Base-by-base conservation (phyloP, 1,140 invertebrate genomes). In the Hydropsyche tenuis region DNA sequence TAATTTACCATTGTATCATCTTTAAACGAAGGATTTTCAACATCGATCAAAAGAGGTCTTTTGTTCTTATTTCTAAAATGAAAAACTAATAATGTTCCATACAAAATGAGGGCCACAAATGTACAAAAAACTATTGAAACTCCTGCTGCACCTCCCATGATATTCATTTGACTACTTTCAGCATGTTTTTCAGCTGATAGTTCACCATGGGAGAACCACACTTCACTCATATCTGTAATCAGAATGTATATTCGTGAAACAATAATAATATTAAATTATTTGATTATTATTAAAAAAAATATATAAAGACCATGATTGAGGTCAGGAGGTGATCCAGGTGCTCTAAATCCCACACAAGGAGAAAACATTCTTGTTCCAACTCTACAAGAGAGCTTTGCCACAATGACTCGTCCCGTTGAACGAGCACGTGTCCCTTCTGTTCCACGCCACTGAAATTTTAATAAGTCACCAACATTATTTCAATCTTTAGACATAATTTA, bases 301-400 rank as follows among this genome's bases (percentile, higher is more conserved):
- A n/a, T n/a, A n/a, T n/a, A n/a, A n/a, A n/a, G n/a, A 84, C 83
- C 83, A 46, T 83, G 78, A 46, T 81, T 64, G 56, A 79, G 69
- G 72, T 82, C 83, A 37, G 81, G 79, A 1, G 83, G 80, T 11
- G 82, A 80, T 0, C 84, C 84, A 23, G 82, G 81, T 5, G 85
- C 77, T 20, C 84, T 80, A 75, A 86, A 86, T 0, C 83, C 82
- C 25, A 83, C 83, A 62, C 84, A 85, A 0, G 82, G 84, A 9
- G 82, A 77, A 9, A 81, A 81, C 3, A 85, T 78, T 5, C 80
- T 80, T 0, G 80, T 63, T 43, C 60, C 70, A 1, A 80, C 80
- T 9, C 83, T 81, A 68, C 85, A 85, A 0, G 84, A 78, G 16
- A 86, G 81, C 18, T 84, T 82, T 0, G 79, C 82, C 1, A 82